phyloP scores from a whole-genome alignment of 2,797 vertebrate species.

The Gallinago nigripennis region DNA sequence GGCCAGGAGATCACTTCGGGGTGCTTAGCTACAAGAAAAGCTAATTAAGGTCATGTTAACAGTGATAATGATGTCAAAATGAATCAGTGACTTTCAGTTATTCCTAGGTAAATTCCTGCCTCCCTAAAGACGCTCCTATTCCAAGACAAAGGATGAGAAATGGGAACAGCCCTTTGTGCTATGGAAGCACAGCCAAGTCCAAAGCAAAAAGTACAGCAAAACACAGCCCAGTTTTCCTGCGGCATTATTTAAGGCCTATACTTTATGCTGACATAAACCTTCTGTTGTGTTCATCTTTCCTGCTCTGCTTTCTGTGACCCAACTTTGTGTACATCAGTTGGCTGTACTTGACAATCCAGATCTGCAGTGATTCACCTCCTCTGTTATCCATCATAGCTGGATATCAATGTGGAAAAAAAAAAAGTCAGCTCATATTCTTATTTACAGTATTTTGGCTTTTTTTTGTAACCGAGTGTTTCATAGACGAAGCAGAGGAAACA shows the following conservation, averaged over 20 bases:
- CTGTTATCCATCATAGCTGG: neutral
- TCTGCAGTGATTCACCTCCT: neutral
- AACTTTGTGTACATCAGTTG: neutral
- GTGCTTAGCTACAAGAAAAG: neutral
- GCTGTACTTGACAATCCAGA: neutral
- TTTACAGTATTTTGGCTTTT: neutral
- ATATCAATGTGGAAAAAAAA: neutral
- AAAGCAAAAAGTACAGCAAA: constrained; percentile 37
- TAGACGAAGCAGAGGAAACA: neutral
- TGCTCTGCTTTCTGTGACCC: neutral
- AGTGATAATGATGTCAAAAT: neutral
- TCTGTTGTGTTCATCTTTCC: constrained; percentile 5
- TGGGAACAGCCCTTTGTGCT: neutral
- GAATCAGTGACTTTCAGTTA: neutral
- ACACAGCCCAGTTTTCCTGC: neutral
- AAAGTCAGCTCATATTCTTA: neutral
- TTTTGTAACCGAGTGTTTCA: neutral
- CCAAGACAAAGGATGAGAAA: constrained; percentile 9
- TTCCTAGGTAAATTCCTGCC: neutral
- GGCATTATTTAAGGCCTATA: neutral
- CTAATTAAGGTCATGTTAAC: constrained; percentile 7
- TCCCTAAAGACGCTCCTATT: neutral
- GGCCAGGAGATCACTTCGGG: neutral
- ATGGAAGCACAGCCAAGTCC: neutral
- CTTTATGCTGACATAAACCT: constrained; percentile 46